Base-by-base conservation (phyloP, 1,140 invertebrate species). In the Protaetia brevitarsis region DNA sequence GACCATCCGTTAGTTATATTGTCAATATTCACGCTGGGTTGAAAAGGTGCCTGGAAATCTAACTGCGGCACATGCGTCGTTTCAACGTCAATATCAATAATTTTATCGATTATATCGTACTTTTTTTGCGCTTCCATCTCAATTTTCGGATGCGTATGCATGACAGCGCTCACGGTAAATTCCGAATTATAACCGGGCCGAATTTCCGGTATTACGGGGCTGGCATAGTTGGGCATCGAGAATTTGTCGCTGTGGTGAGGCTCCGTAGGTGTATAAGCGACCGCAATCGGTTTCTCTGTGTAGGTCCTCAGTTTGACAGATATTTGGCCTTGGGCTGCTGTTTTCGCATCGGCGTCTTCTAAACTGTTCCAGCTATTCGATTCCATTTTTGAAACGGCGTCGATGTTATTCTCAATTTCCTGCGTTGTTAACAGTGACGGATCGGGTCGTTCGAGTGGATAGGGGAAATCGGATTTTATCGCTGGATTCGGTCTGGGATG, bases 21-120 rank as follows among this genome's bases (percentile, higher is more conserved):
- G 64, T 81, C 82, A 0, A 86, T 79, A 57, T 84, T 87, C 0
- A 86, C 77, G 71, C 87, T 89, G 0, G 88, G 86, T 7, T 87
- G 83, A 66, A 89, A 89, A 0, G 88, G 88, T 1, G 87, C 87
- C 81, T 88, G 85, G 64, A 89, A 89, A 69, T 86, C 84, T 21
- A 66, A 41, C 37, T 66, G 41, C 11, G 65, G 23, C 8, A 63
- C 26, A 27, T 67, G 60, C 5, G 60, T 57, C 1, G 62, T 30
- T 30, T 64, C 66, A 8, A 60, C 51, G 11, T 67, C 63, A 28
- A 31, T 6, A 3, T 34, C 59, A 21, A 2, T 31, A 16, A 3
- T 56, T 11, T 59, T 62, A 0, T 59, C 62, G 19, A 31, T 5
- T 59, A 68, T 67, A 13, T 62, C 36, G 37, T 69, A 67, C 56